phyloP scores from a whole-genome alignment of 2,888 invertebrate species.

The Girardia tigrina region DNA sequence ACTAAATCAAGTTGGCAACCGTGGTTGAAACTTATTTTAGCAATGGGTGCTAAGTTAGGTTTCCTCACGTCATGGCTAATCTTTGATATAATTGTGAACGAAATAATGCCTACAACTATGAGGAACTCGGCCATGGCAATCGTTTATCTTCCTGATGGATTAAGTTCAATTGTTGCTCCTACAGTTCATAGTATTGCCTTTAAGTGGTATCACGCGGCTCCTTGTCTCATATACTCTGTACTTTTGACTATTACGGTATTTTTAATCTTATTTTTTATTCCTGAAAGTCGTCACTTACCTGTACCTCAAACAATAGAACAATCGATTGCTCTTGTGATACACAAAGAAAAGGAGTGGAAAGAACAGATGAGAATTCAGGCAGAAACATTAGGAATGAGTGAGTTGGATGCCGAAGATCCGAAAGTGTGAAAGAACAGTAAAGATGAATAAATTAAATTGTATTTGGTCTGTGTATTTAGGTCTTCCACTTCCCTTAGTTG shows the following conservation, averaged over 20 bases:
- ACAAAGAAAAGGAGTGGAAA: constrained; percentile 14
- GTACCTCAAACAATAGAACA: neutral
- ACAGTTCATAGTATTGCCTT: neutral
- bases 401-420: too few relatives aligned
- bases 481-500: too few relatives aligned
- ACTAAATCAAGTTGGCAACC: neutral
- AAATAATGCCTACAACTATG: neutral
- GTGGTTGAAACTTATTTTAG: neutral
- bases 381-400: too few relatives aligned
- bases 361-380: neutral
- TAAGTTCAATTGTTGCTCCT: neutral
- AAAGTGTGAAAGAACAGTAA: too few relatives aligned
- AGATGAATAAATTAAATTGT: too few relatives aligned
- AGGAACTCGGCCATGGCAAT: neutral
- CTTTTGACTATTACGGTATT: neutral
- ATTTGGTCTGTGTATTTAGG: too few relatives aligned
- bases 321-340: neutral
- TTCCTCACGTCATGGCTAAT: neutral
- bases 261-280: neutral
- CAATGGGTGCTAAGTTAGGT: neutral
- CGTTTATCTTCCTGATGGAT: neutral
- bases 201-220: neutral
- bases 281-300: neutral
- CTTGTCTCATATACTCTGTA: neutral
- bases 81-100: neutral